A percentile compares a stretch with the other conserved stretches of the same genome.
Conservation (phyloP, 2,888 invertebrate species). For the Rhamnusium bicolor region DNA sequence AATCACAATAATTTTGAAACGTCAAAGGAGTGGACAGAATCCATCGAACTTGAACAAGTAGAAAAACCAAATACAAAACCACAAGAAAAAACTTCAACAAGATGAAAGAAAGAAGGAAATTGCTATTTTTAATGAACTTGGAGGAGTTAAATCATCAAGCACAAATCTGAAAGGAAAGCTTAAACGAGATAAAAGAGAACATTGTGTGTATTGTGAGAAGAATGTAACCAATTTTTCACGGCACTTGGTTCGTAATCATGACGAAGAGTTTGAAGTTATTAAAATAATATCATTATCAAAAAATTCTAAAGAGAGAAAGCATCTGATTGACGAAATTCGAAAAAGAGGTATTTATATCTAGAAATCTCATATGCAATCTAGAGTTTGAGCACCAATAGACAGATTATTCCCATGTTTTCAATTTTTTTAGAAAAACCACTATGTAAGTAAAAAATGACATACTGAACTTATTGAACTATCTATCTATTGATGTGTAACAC, state of each 20-base stretch:
- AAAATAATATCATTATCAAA: conserved; percentile 22
- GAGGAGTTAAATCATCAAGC: conserved; percentile 10
- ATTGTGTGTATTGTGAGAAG: conserved; percentile 28
- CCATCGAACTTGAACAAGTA: no score
- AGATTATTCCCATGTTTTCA: no score
- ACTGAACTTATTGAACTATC: neutral
- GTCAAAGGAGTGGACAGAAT: neutral
- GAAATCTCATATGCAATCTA: no score
- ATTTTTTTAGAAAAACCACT: neutral
- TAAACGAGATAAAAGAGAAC: conserved; percentile 30
- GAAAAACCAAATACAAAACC: neutral
- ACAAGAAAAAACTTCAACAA: neutral
- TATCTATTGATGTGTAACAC: neutral
- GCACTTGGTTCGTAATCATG: conserved; percentile 25
- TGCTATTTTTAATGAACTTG: conserved; percentile 10
- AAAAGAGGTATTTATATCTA: conserved; percentile 9
- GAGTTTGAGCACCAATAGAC: no score
- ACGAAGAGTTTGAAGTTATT: conserved; percentile 25
- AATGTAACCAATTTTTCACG: no score
- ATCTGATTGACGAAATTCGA: conserved; percentile 23
- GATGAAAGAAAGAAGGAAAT: neutral
- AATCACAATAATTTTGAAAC: neutral
- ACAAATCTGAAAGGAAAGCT: conserved; percentile 11
- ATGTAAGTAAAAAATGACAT: neutral
- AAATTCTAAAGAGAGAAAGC: conserved; percentile 16